Evolutionary conservation across 2,888 invertebrate genomes (phyloP), one percentile per base, ranked within the genome.

Genomic region (Drosophila planitibia): DNA sequence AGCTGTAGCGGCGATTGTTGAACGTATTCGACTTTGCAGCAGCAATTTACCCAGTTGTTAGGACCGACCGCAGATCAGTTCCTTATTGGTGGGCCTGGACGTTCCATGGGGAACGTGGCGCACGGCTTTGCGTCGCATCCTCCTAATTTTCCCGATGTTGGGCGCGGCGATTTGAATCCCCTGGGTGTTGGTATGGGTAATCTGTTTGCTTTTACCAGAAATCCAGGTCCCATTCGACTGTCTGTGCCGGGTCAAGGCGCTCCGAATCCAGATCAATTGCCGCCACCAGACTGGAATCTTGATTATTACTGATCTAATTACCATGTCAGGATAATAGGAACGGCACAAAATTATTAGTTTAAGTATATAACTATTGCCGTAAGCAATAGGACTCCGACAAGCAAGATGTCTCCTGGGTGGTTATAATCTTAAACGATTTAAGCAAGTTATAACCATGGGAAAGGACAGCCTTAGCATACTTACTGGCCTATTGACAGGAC

Each of bases 231-330:
- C 41, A 41, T 41, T 41, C n/a, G 41, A 4, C 4, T 4, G 10
- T 10, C n/a, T 10, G 1, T 41, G n/a, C 10, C 10, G n/a, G 10
- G n/a, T n/a, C n/a, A 41, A n/a, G 10, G 54, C 32, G 73, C 93
- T 92, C 94, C 94, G 4, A 96, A 96, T 89, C 95, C 96, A 16
- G 97, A 97, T 92, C 96, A 97, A 82, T 94, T 97, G 39, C 87
- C 79, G 32, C 96, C 96, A 10, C 96, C 97, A 6, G 96, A 96
- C 41, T 92, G 91, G 77, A 81, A 80, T 52, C 72, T 81, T 16
- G 91, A 92, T 55, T 91, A 86, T 35, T 91, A 89, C 37, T 14
- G 14, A 90, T 90, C 85, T 92, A 14, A 73, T 75, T 81, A 54
- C 30, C 22, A 22, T n/a, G 10, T 6, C 22, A 49, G 30, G 19